Conservation (phyloP, 2,888 invertebrate genomes). For the Nasonia oneida region DNA sequence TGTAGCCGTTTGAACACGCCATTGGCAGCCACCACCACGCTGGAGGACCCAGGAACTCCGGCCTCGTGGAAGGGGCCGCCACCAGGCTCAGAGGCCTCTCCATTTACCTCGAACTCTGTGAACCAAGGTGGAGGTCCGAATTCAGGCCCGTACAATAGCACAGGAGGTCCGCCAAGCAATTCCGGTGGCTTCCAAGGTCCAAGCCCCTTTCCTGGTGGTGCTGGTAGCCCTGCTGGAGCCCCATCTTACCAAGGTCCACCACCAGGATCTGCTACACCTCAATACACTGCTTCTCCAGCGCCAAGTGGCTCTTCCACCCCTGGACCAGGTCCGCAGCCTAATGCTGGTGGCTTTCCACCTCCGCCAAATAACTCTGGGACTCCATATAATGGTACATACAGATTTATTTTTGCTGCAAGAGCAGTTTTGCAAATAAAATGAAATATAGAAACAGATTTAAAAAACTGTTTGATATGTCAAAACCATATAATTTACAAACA, state of each 20-base stretch:
- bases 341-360: constrained; percentile 79
- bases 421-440: not conserved
- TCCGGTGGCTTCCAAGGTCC: constrained; percentile 84
- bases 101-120: constrained; percentile 83
- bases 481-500: not conserved
- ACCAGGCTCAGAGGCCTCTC: constrained; percentile 84
- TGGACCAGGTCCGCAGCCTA: constrained; percentile 85
- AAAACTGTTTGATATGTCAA: not conserved
- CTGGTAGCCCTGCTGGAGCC: constrained; percentile 88
- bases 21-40: constrained; percentile 83
- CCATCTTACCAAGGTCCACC: constrained; percentile 86
- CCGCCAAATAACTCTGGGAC: constrained; percentile 80
- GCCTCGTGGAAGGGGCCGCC: constrained; percentile 90
- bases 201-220: constrained; percentile 83
- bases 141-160: constrained; percentile 79
- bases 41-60: constrained; percentile 85
- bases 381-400: constrained; percentile 83
- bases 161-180: constrained; percentile 78
- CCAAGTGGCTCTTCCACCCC: constrained; percentile 92
- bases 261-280: constrained; percentile 89
- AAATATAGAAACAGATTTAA: not conserved
- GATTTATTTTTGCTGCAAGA: not conserved
- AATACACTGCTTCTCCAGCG: constrained; percentile 92
- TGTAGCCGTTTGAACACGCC: constrained; percentile 86
- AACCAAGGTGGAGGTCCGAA: constrained; percentile 81